Base-by-base conservation (phyloP, 2,888 invertebrate genomes). In the Agrypnus murinus region DNA sequence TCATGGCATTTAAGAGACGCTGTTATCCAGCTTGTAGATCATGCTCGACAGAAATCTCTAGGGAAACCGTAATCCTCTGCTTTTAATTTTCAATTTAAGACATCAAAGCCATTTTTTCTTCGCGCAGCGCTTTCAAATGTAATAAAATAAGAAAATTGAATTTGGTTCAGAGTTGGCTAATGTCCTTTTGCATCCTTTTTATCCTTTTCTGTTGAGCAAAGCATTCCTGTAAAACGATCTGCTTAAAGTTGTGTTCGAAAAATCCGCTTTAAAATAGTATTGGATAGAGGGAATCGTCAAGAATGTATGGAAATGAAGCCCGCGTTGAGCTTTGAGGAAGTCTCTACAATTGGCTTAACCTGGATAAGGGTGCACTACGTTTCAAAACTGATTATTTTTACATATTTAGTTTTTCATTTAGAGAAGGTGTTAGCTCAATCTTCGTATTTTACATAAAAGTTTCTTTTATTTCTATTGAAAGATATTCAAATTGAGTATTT, bases 281-380 rank as follows among this genome's bases (percentile, higher is more conserved):
- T 58, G 45, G 65, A 58, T 65, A 46, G 48, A 58, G 34, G 34
- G 55, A 57, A 58, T 65, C 55, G 65, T 48, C 65, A 65, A 57
- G 55, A 65, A 57, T 65, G 57, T 65, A 65, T 65, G 65, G 57
- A 65, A 65, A 65, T 65, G 55, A 64, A 32, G 45, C 64, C 55
- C 32, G 25, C 55, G 55, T 15, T 53, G 40, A 55, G 55, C 50
- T 43, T 53, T 55, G 53, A 34, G 43, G 43, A 64, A 64, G 36
- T 64, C 53, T 32, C 46, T 55, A 15, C 64, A 64, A 53, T 53
- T 64, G 64, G 64, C 64, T 55, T 53, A 48, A 36, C 62, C 50
- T 70, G 70, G 60, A 71, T 60, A 63, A 75, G 75, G 77, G 75
- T 31, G 12, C 2, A 10, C 50, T 12, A 31, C 12, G n/a, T 12